Percentiles rank a stretch among this genome's conserved stretches.
These are phyloP conservation scores for Phengaris arion DNA, from an alignment of 2,888 invertebrate species.

Conservation along the genomic window DNA sequence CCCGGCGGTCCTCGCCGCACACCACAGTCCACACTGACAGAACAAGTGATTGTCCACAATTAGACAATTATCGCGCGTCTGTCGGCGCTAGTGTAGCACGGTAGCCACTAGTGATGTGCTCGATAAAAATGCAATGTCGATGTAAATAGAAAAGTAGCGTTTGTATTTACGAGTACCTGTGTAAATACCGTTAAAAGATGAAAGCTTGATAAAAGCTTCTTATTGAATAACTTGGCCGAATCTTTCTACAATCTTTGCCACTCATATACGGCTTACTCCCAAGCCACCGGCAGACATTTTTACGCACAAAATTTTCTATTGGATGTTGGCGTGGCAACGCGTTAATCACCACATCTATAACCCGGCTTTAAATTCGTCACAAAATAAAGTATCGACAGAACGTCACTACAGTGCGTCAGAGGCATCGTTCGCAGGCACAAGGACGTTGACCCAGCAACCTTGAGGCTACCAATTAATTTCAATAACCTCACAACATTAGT, in stretches of 20 bases:
- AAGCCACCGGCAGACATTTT: too few relatives aligned
- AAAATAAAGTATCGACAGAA: slow-evolving; percentile 31
- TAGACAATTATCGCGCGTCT: slow-evolving; percentile 47
- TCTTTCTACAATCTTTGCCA: too few relatives aligned
- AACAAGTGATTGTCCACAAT: slow-evolving; percentile 65
- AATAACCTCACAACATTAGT: slow-evolving; percentile 46
- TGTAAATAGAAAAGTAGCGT: background rate
- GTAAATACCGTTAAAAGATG: too few relatives aligned
- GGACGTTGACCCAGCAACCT: slow-evolving; percentile 70
- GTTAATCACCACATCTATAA: background rate
- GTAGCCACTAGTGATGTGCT: slow-evolving; percentile 43
- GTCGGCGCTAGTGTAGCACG: slow-evolving; percentile 44
- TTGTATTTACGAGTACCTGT: too few relatives aligned
- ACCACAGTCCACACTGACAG: slow-evolving; percentile 46
- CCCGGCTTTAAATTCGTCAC: too few relatives aligned
- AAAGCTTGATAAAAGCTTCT: too few relatives aligned
- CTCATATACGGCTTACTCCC: too few relatives aligned
- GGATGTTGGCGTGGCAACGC: background rate
- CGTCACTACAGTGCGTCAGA: slow-evolving; percentile 45
- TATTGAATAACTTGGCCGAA: too few relatives aligned
- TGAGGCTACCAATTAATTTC: slow-evolving; percentile 66
- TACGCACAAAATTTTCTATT: too few relatives aligned
- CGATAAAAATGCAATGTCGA: background rate
- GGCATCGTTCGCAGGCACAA: slow-evolving; percentile 51
- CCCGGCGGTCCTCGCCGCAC: slow-evolving; percentile 53